These are phyloP conservation scores for Amyelois transitella DNA, from an alignment of 1,140 invertebrate genomes.

Conservation along the genomic window DNA sequence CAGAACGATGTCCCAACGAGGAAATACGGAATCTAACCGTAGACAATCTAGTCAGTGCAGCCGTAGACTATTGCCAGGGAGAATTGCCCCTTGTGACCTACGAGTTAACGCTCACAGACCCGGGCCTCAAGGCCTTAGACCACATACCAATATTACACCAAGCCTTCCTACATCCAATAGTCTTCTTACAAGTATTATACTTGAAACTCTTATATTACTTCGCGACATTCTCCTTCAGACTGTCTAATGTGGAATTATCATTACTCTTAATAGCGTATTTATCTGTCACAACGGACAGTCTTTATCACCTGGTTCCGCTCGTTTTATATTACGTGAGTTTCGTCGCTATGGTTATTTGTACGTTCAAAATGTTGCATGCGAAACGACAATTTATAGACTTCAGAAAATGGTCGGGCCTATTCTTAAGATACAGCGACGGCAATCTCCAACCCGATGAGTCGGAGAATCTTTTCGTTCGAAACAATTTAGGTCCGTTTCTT, in stretches of 20 bases:
- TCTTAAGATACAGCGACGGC: conserved; percentile 80
- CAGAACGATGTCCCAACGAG: conserved; percentile 60
- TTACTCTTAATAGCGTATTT: conserved; percentile 81
- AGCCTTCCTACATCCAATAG: conserved; percentile 80
- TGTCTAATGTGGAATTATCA: conserved; percentile 78
- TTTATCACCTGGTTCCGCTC: conserved; percentile 80
- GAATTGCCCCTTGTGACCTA: conserved; percentile 84
- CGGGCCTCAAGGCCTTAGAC: conserved; percentile 77
- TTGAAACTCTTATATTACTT: conserved; percentile 78
- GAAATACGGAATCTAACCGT: conserved; percentile 85
- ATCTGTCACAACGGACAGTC: conserved; percentile 78
- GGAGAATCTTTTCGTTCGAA: conserved; percentile 86
- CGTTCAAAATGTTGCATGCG: conserved; percentile 85
- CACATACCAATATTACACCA: conserved; percentile 81
- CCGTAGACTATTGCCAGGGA: conserved; percentile 86
- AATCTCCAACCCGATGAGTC: conserved; percentile 85
- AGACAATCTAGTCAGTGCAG: conserved; percentile 86
- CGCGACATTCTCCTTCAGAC: conserved; percentile 74
- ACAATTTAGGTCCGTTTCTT: conserved; percentile 86
- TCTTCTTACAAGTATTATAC: conserved; percentile 81
- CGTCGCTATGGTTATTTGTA: conserved; percentile 82
- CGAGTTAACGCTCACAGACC: conserved; percentile 81
- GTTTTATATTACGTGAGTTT: conserved; percentile 83
- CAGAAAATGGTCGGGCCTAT: conserved; percentile 85
- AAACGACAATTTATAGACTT: conserved; percentile 84